These are phyloP conservation scores for Tridacna gigas DNA, from an alignment of 2,888 invertebrate genomes.

Conservation along the genomic window DNA sequence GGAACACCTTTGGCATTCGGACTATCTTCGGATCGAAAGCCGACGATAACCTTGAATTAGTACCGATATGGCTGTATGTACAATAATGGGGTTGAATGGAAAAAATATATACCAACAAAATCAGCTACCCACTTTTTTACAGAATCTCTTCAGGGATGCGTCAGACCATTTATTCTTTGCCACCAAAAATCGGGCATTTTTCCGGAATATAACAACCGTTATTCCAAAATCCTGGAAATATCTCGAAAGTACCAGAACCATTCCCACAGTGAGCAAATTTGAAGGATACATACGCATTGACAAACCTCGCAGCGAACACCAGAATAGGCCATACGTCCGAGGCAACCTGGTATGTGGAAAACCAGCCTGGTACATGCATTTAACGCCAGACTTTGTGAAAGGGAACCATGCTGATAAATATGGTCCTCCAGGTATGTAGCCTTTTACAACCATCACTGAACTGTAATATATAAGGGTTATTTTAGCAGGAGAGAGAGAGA, in stretches of 20 bases:
- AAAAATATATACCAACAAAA: no score
- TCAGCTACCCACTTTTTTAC: neutral
- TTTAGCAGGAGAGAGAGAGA: no score
- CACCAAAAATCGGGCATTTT: neutral
- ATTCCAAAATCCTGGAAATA: neutral
- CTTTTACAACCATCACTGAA: no score
- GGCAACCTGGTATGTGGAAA: neutral
- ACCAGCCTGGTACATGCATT: neutral
- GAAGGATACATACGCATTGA: neutral
- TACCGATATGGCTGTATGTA: no score
- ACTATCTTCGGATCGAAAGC: no score
- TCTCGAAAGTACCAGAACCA: neutral
- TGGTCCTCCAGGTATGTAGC: conserved; percentile 1
- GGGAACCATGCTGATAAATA: neutral
- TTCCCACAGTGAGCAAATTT: neutral
- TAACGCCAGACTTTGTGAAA: conserved; percentile 66
- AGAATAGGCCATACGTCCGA: neutral
- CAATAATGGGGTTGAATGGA: no score
- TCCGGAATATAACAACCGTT: neutral
- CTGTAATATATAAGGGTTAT: no score
- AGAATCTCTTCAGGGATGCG: neutral
- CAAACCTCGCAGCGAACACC: neutral
- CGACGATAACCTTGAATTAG: no score
- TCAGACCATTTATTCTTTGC: neutral
- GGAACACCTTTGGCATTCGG: no score